Evolutionary conservation across 2,888 invertebrate species (phyloP).

Genomic region (Carcina quercana): DNA sequence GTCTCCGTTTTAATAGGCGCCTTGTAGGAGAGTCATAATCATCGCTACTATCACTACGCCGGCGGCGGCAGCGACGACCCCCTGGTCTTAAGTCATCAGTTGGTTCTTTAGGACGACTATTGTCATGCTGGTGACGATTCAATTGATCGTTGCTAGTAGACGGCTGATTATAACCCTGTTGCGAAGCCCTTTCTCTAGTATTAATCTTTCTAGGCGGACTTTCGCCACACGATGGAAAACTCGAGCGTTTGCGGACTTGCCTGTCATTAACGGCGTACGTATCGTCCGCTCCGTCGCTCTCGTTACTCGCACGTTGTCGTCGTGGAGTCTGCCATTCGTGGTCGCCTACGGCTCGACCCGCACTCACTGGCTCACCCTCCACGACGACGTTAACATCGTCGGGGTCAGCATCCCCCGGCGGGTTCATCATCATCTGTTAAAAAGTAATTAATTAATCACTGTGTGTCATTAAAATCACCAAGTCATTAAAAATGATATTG

Average conservation of each 20-base stretch:
- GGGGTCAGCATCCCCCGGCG: too few relatives aligned
- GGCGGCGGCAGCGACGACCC: background rate
- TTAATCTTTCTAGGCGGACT: background rate
- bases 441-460: too few relatives aligned
- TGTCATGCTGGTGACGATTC: background rate
- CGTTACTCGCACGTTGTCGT: background rate
- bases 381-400: too few relatives aligned
- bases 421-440: too few relatives aligned
- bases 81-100: background rate
- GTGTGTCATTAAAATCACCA: too few relatives aligned
- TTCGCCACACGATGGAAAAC: background rate
- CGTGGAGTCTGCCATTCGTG: background rate
- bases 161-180: background rate
- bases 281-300: constrained; percentile 1
- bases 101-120: background rate
- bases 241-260: constrained; percentile 1
- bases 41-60: background rate
- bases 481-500: too few relatives aligned
- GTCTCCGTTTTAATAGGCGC: background rate
- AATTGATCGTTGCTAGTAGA: background rate
- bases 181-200: background rate
- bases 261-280: background rate
- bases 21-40: background rate
- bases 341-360: background rate
- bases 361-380: constrained; percentile 1